Evolutionary conservation across 2,888 invertebrate genomes (phyloP).

Genomic region (Gortyna flavago): DNA sequence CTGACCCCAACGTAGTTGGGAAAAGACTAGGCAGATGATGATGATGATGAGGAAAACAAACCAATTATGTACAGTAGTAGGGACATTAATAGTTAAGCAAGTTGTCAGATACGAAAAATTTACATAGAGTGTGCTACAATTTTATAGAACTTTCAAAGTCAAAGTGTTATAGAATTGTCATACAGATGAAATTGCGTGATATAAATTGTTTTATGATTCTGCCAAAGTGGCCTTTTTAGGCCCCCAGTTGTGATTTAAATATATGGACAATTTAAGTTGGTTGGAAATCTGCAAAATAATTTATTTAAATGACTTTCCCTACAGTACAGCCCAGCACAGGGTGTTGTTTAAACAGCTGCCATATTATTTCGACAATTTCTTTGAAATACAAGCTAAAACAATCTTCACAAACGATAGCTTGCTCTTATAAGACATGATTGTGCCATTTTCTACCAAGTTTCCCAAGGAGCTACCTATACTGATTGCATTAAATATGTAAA

Average conservation of each 20-base stretch:
- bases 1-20: no score
- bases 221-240: no score
- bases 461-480: conserved; percentile 43
- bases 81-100: background rate
- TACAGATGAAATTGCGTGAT: no score
- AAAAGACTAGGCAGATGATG: no score
- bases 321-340: background rate
- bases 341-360: background rate
- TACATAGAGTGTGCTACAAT: background rate
- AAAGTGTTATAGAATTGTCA: no score
- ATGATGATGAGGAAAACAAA: background rate
- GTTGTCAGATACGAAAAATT: background rate
- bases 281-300: no score
- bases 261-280: no score
- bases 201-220: no score
- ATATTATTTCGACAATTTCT: conserved; percentile 5
- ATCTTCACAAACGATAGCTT: conserved; percentile 25
- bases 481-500: conserved; percentile 61
- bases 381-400: conserved; percentile 36
- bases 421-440: conserved; percentile 14
- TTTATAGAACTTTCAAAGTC: no score
- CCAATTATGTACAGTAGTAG: background rate
- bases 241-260: background rate
- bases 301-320: background rate
- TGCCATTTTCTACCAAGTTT: conserved; percentile 28